Evolutionary conservation across 1,140 invertebrate genomes (phyloP).

Genomic region (Vanessa atalanta): DNA sequence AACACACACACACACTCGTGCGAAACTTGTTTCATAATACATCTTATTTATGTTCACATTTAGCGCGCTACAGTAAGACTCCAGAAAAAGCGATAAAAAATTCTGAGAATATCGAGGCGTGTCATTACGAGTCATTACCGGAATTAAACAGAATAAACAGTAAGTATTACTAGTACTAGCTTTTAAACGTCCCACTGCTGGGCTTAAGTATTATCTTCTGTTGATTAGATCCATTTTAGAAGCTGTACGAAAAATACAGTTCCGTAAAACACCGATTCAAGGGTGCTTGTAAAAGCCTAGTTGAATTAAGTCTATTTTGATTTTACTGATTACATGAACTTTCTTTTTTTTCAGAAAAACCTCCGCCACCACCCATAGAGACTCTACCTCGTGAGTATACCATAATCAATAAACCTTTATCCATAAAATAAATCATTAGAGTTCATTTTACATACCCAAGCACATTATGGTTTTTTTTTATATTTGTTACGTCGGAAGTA

Average conservation of each 20-base stretch:
- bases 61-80: background rate
- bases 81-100: background rate
- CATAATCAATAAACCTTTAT: background rate
- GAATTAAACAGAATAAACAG: background rate
- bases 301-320: too few relatives aligned
- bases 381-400: slow-evolving; percentile 10
- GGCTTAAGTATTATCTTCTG: too few relatives aligned
- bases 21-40: too few relatives aligned
- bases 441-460: too few relatives aligned
- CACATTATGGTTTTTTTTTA: too few relatives aligned
- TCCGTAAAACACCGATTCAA: too few relatives aligned
- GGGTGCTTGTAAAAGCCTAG: too few relatives aligned
- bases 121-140: background rate
- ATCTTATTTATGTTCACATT: background rate
- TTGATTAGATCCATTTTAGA: background rate
- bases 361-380: background rate
- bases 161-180: background rate
- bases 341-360: slow-evolving; percentile 3
- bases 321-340: background rate
- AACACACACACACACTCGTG: too few relatives aligned
- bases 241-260: too few relatives aligned
- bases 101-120: background rate
- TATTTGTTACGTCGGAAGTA: too few relatives aligned
- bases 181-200: background rate
- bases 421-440: background rate